Conservation (phyloP, 2,797 vertebrate genomes). For the Rachycentron canadum region DNA sequence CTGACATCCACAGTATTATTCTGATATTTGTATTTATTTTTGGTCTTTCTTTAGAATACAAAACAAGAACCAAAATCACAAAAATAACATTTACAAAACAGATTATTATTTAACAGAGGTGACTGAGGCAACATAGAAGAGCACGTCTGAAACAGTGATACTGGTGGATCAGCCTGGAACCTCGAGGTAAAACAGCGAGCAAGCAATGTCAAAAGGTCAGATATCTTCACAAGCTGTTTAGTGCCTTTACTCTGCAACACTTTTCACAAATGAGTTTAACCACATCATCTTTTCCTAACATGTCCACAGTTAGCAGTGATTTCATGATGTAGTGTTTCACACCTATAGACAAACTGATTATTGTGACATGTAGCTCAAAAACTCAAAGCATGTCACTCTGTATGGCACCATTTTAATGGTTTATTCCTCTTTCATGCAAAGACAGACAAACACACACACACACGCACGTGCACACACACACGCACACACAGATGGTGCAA, state of each 20-base stretch:
- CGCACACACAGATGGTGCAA: constrained; percentile 50
- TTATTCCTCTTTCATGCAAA: constrained; percentile 10
- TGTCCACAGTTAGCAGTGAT: constrained; percentile 72
- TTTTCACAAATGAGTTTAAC: constrained; percentile 72
- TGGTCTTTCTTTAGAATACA: constrained; percentile 87
- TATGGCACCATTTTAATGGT: constrained; percentile 76
- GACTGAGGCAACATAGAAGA: constrained; percentile 84
- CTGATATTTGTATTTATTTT: constrained; percentile 86
- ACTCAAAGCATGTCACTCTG: constrained; percentile 65
- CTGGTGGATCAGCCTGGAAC: constrained; percentile 74
- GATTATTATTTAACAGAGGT: constrained; percentile 83
- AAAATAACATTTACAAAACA: constrained; percentile 88
- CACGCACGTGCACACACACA: constrained; percentile 18
- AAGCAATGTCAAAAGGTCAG: constrained; percentile 70
- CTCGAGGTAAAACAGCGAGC: constrained; percentile 80
- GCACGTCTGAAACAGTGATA: constrained; percentile 81
- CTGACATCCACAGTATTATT: constrained; percentile 5
- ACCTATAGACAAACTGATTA: constrained; percentile 62
- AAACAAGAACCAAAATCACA: constrained; percentile 86
- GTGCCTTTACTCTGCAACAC: constrained; percentile 81
- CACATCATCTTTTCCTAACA: constrained; percentile 51
- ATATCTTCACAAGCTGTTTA: constrained; percentile 69
- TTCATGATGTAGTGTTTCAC: constrained; percentile 63
- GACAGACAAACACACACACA: constrained; percentile 12
- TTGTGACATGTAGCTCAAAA: constrained; percentile 54